A percentile compares a stretch with the other conserved stretches of the same genome.
Conservation (phyloP, 2,888 invertebrate species). For the Cactoblastis cactorum region DNA sequence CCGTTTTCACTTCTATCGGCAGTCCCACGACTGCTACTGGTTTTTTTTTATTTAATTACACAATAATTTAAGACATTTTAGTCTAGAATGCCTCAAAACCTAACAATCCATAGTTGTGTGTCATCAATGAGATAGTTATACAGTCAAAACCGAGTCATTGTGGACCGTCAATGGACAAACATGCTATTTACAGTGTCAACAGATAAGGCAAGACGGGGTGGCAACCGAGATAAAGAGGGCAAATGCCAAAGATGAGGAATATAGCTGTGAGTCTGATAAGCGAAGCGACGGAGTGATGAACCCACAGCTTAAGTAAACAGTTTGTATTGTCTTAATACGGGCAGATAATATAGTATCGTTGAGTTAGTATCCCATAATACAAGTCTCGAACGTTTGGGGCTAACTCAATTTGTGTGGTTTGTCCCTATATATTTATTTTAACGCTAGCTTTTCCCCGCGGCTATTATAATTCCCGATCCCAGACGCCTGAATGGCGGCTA, state of each 20-base stretch:
- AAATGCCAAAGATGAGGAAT: constrained; percentile 66
- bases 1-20: no score
- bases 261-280: constrained; percentile 48
- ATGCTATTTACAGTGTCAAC: constrained; percentile 12
- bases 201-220: constrained; percentile 57
- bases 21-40: no score
- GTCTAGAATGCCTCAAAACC: background rate
- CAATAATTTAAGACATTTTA: background rate
- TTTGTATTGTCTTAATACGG: constrained; percentile 20
- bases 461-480: no score
- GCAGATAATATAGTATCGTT: background rate
- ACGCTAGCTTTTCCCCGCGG: no score
- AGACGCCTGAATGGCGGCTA: no score
- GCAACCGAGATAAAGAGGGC: constrained; percentile 63
- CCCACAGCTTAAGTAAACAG: constrained; percentile 53
- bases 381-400: no score
- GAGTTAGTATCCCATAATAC: background rate
- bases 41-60: no score
- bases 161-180: constrained; percentile 12
- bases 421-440: no score
- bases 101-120: constrained; percentile 6
- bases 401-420: no score
- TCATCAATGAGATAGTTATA: constrained; percentile 11
- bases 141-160: constrained; percentile 6
- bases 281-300: constrained; percentile 66